Percentiles rank a stretch among this genome's conserved stretches.
phyloP scores from a whole-genome alignment of 2,113 vertebrate genomes.

The Calypte anna region DNA sequence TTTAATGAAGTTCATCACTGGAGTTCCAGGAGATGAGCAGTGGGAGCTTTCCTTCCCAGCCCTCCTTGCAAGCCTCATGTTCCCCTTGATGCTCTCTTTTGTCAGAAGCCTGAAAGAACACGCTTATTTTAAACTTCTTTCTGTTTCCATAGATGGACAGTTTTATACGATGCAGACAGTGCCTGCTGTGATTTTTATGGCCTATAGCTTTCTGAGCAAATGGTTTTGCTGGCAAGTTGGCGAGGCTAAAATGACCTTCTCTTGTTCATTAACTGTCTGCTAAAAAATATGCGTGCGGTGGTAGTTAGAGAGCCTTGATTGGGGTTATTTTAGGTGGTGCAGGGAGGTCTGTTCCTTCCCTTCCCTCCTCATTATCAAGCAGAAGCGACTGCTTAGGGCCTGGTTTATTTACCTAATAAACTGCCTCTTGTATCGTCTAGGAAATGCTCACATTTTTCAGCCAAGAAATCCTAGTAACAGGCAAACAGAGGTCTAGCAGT shows the following conservation, averaged over 20 bases:
- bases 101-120: not conserved
- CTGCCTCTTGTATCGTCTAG: conserved; percentile 81
- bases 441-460: conserved; percentile 86
- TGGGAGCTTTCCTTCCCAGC: not conserved
- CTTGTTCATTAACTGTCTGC: conserved; percentile 52
- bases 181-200: conserved; percentile 47
- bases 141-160: not conserved
- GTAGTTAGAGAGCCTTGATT: not conserved
- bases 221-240: conserved; percentile 16
- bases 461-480: conserved; percentile 94
- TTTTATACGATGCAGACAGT: not conserved
- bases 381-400: conserved; percentile 67
- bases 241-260: conserved; percentile 31
- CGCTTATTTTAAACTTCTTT: not conserved
- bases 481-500: conserved; percentile 85
- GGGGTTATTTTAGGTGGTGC: conserved; percentile 47
- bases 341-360: conserved; percentile 45
- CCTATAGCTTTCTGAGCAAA: conserved; percentile 29
- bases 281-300: conserved; percentile 9
- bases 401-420: conserved; percentile 91
- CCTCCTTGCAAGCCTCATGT: not conserved
- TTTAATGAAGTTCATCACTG: not conserved
- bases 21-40: not conserved
- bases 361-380: conserved; percentile 71
- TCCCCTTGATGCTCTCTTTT: not conserved